Percentiles rank a stretch among this genome's conserved stretches.
Conservation (phyloP, 2,888 invertebrate species). For the Chloroclystis v-ata region DNA sequence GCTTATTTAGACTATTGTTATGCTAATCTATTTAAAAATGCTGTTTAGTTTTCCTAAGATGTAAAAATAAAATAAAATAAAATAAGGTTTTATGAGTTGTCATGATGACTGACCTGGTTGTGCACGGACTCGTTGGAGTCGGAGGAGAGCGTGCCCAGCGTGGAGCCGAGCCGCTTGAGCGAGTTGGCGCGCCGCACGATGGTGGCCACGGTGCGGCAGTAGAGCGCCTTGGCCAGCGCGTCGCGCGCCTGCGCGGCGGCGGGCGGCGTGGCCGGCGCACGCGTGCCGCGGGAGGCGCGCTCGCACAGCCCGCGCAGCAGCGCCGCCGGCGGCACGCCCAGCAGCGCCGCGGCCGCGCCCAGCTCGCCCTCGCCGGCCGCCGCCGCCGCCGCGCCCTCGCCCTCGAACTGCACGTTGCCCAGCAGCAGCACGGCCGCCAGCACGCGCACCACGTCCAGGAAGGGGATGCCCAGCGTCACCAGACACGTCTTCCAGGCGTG, state of each 20-base stretch:
- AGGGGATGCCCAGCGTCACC: conserved; percentile 94
- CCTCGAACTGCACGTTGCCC: conserved; percentile 94
- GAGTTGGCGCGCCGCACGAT: conserved; percentile 96
- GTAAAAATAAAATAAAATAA: too few species aligned
- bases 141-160: conserved; percentile 90
- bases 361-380: conserved; percentile 90
- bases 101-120: conserved; percentile 80
- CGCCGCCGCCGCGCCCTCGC: conserved; percentile 85
- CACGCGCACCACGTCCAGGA: conserved; percentile 94
- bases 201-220: conserved; percentile 95
- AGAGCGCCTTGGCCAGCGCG: conserved; percentile 92
- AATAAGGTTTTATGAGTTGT: too few species aligned
- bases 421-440: conserved; percentile 92
- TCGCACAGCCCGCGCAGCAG: conserved; percentile 84
- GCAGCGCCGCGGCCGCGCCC: conserved; percentile 89
- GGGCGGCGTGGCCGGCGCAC: conserved; percentile 86
- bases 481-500: conserved; percentile 95
- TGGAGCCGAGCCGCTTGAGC: conserved; percentile 89
- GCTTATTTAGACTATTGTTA: too few species aligned
- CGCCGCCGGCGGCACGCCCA: conserved; percentile 84
- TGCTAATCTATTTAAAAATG: too few species aligned
- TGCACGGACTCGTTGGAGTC: conserved; percentile 95
- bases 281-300: conserved; percentile 81
- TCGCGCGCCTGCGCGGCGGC: conserved; percentile 93
- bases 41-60: too few species aligned